Base-by-base conservation (phyloP, 1,140 invertebrate species). In the Drosophila nigrodunni region DNA sequence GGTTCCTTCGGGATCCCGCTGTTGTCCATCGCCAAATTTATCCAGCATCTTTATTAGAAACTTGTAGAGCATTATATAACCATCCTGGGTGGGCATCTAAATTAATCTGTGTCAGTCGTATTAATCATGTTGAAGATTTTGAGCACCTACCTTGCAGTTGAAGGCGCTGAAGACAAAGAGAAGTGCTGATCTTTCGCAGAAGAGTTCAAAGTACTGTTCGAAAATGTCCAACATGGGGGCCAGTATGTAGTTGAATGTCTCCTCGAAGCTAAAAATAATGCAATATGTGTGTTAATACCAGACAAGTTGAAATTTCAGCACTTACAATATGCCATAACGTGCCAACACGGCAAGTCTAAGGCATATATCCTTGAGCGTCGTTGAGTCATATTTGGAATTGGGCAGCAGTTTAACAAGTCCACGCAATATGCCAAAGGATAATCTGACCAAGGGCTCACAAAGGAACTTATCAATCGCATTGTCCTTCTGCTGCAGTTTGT, bases 321-420 rank as follows among this genome's bases (percentile, higher is more conserved):
- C 83, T 57, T 60, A 87, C 83, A 83, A 80, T 35, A 87, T 69
- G 8, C 77, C 77, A 49, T 77, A 88, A 21, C 77, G 73, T n/a
- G 66, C 55, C 7, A 78, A 54, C 0, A 80, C 47, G 9, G 67
- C 13, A 2, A 87, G 70, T 0, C 21, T 41, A 0, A 68, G 35
- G 49, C 83, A 87, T 13, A 80, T 59, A 0, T 69, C 47, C 7
- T 69, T 66, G 0, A 87, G 67, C 7, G 44, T 59, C 3, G 25
- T 30, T 30, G 25, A 30, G 0, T 10, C 10, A 43, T 62, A 2
- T 0, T 7, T 43, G 15, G 64, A 69, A 0, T 47, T 18, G 15
- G 73, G 69, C 41, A 88, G 52, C 13, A 88, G 11, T 7, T 70
- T 64, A 7, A 57, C 41, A 25, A 87, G 21, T 1, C 83, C 83